A percentile compares a stretch with the other conserved stretches of the same genome.
phyloP scores from a whole-genome alignment of 2,888 invertebrate genomes.

The Ophion obscuratus region DNA sequence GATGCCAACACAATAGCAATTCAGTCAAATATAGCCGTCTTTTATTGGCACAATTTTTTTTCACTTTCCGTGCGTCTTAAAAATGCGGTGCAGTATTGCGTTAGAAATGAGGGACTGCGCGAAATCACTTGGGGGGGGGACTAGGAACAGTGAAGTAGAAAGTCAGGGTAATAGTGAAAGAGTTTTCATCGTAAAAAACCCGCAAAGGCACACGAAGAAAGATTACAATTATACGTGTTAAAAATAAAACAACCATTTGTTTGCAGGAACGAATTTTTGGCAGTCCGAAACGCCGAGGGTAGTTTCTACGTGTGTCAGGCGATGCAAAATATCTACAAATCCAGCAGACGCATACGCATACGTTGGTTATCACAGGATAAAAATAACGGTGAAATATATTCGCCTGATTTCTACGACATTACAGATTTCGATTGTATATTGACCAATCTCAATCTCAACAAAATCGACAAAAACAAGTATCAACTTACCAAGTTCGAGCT shows the following conservation, averaged over 20 bases:
- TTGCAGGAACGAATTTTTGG: slow-evolving; percentile 93
- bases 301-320: slow-evolving; percentile 95
- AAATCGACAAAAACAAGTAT: slow-evolving; percentile 90
- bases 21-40: too few species aligned
- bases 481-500: slow-evolving; percentile 90
- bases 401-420: slow-evolving; percentile 95
- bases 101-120: too few species aligned
- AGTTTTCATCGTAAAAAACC: neutral
- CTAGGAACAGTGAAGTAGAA: too few species aligned
- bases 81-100: too few species aligned
- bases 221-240: neutral
- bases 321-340: slow-evolving; percentile 95
- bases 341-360: slow-evolving; percentile 93
- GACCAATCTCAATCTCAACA: slow-evolving; percentile 92
- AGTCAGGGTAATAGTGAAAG: too few species aligned
- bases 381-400: slow-evolving; percentile 90
- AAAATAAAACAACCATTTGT: slow-evolving; percentile 66
- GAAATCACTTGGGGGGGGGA: too few species aligned
- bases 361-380: slow-evolving; percentile 95
- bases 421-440: slow-evolving; percentile 96
- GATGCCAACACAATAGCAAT: too few species aligned
- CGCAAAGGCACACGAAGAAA: neutral
- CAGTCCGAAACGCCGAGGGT: slow-evolving; percentile 95
- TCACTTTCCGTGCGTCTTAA: too few species aligned
- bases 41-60: too few species aligned